Base-by-base conservation (phyloP, 2,888 invertebrate genomes). In the Cephonodes hylas region DNA sequence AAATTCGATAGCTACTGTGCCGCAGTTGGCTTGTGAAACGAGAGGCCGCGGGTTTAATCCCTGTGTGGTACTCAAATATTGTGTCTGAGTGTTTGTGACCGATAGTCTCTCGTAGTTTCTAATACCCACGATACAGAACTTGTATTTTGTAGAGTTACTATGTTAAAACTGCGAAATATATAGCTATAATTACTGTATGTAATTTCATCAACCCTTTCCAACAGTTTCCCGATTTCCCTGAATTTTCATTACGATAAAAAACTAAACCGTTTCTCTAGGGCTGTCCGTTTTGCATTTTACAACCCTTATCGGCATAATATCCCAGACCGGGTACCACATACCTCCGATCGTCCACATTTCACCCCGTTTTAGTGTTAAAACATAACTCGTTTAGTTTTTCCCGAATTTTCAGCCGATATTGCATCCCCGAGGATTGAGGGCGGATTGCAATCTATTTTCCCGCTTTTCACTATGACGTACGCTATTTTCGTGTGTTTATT, bases 151-250 rank as follows among this genome's bases (percentile, higher is more conserved):
- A n/a, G n/a, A n/a, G n/a, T n/a, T n/a, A n/a, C n/a, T n/a, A n/a
- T n/a, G n/a, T n/a, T n/a, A n/a, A 34, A 0, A 13, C 34, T 13
- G 15, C 38, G 67, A 64, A 63, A 65, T 62, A n/a, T n/a, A n/a
- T n/a, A n/a, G n/a, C n/a, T n/a, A n/a, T n/a, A n/a, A n/a, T n/a
- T n/a, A n/a, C n/a, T n/a, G n/a, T n/a, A n/a, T n/a, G n/a, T n/a
- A n/a, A n/a, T n/a, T n/a, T n/a, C n/a, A n/a, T n/a, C n/a, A n/a
- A n/a, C n/a, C n/a, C n/a, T n/a, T n/a, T n/a, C n/a, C n/a, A n/a
- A n/a, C n/a, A n/a, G n/a, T 13, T 13, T 38, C n/a, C 34, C n/a
- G 10, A 13, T 38, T 38, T 10, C n/a, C 34, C 34, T 38, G n/a
- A 38, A 38, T 38, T 38, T 38, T n/a, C 34, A 38, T 38, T 13